These are phyloP conservation scores for Anthopleura xanthogrammica DNA, from an alignment of 92 coral and sea anemone genomes.

Conservation along the genomic window DNA sequence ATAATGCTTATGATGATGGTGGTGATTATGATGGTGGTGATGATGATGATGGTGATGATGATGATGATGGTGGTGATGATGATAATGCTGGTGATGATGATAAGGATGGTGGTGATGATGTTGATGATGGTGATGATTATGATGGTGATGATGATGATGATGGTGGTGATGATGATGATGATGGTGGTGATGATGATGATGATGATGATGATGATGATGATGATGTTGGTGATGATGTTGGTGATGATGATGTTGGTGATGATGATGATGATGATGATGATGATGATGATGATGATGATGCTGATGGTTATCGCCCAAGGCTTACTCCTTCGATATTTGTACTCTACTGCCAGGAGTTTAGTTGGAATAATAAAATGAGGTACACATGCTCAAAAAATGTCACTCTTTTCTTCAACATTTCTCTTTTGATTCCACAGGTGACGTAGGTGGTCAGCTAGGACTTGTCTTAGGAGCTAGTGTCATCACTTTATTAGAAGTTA, in stretches of 20 bases:
- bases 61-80: background rate
- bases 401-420: background rate
- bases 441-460: slow-evolving; percentile 70
- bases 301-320: no score
- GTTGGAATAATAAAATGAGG: no score
- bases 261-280: background rate
- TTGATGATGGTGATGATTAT: no score
- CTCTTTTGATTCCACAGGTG: slow-evolving; percentile 37
- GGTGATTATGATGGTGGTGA: background rate
- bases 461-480: slow-evolving; percentile 71
- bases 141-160: no score
- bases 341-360: background rate
- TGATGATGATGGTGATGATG: background rate
- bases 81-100: background rate
- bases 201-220: background rate
- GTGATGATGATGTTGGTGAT: background rate
- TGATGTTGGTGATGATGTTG: no score
- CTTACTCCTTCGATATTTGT: no score
- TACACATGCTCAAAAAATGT: background rate
- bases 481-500: slow-evolving; percentile 55
- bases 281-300: background rate
- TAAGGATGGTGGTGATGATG: background rate
- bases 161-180: no score
- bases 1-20: background rate
- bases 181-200: background rate